Conservation (phyloP, 2,888 invertebrate genomes). For the Micoletzkya japonica region DNA sequence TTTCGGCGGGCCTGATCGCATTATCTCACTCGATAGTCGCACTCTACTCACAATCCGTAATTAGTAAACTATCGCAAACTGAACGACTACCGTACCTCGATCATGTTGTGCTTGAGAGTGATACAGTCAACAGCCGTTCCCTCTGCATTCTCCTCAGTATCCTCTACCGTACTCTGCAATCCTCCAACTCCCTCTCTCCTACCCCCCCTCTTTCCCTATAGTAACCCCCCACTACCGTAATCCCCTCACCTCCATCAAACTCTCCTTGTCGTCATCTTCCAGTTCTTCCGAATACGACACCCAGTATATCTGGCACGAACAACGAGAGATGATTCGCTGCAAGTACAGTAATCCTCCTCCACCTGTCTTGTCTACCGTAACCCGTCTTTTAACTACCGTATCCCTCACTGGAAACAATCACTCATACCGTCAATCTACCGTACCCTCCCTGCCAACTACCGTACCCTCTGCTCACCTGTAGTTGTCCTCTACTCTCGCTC, state of each 20-base stretch:
- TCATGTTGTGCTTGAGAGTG: constrained; percentile 80
- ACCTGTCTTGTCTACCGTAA: background rate
- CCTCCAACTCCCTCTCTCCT: background rate
- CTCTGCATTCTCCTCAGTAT: constrained; percentile 25
- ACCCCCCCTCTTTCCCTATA: background rate
- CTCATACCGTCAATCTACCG: background rate
- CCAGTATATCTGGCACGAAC: constrained; percentile 95
- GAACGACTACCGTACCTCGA: constrained; percentile 77
- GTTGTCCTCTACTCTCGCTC: constrained; percentile 71
- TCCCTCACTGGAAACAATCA: background rate
- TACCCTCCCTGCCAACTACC: too few species aligned
- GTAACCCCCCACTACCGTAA: background rate
- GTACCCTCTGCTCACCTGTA: constrained; percentile 6
- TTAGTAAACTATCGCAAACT: too few species aligned
- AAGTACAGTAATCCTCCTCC: constrained; percentile 70
- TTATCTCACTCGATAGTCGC: too few species aligned
- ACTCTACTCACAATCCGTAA: too few species aligned
- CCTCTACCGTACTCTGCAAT: constrained; percentile 3
- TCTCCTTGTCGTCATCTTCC: constrained; percentile 72
- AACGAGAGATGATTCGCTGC: constrained; percentile 93
- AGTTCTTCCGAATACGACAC: constrained; percentile 73
- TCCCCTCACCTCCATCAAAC: constrained; percentile 49
- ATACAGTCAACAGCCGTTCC: constrained; percentile 25
- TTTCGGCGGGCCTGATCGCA: too few species aligned
- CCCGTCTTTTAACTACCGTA: too few species aligned